Evolutionary conservation across 2,113 vertebrate species (phyloP).

Genomic region (Tyrannus savana): DNA sequence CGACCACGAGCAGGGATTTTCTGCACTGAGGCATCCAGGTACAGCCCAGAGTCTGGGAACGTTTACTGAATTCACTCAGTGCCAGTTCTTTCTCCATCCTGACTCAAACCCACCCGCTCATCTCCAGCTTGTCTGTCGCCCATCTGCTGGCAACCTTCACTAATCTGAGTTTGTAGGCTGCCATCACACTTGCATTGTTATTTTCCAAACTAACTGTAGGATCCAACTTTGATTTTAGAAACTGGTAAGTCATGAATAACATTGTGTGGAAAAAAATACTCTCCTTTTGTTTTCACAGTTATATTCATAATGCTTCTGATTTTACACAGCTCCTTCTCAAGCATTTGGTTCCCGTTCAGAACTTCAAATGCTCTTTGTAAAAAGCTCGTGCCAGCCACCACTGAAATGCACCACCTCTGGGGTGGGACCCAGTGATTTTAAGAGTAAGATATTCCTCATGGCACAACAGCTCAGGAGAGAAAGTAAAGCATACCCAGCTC

Average conservation of each 20-base stretch:
- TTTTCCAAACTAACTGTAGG: background rate
- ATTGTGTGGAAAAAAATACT: background rate
- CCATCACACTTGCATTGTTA: background rate
- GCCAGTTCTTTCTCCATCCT: background rate
- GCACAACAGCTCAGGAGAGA: background rate
- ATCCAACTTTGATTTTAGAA: background rate
- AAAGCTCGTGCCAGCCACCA: background rate
- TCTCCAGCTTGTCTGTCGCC: background rate
- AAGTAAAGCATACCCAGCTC: background rate
- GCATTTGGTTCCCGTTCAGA: background rate
- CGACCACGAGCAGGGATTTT: slow-evolving; percentile 81
- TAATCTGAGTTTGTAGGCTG: background rate
- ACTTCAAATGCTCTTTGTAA: background rate
- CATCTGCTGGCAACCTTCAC: background rate
- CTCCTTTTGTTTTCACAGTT: background rate
- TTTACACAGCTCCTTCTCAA: background rate
- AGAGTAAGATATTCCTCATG: background rate
- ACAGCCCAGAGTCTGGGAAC: background rate
- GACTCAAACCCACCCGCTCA: background rate
- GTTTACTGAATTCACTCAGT: background rate
- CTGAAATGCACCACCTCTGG: background rate
- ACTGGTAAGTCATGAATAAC: background rate
- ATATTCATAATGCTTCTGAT: background rate
- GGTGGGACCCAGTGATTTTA: background rate
- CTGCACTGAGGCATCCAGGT: slow-evolving; percentile 86